phyloP scores from a whole-genome alignment of 2,888 invertebrate genomes.

The Drosophila tanythrix region DNA sequence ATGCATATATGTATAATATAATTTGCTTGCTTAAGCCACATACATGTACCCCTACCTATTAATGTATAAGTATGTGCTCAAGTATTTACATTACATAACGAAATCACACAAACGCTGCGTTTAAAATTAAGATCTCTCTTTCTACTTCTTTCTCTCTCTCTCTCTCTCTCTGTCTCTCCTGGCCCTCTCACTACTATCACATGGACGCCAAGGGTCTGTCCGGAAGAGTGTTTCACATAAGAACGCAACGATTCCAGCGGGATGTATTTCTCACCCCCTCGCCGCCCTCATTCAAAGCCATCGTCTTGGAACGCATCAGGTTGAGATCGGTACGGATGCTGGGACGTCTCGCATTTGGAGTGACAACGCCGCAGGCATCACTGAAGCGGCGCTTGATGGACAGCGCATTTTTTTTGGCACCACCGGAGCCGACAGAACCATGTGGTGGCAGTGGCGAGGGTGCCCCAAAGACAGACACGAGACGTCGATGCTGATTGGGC shows the following conservation, averaged over 20 bases:
- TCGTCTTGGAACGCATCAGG: constrained; percentile 94
- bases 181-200: constrained; percentile 67
- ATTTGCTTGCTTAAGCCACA: constrained; percentile 20
- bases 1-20: constrained; percentile 43
- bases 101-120: constrained; percentile 76
- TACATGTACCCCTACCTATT: constrained; percentile 6
- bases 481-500: constrained; percentile 93
- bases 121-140: constrained; percentile 65
- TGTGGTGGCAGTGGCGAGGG: constrained; percentile 91
- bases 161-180: neutral
- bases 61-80: constrained; percentile 27
- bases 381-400: constrained; percentile 93
- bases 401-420: constrained; percentile 90
- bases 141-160: neutral
- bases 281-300: constrained; percentile 89
- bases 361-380: constrained; percentile 94
- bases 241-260: constrained; percentile 77
- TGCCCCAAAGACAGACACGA: constrained; percentile 91
- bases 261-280: constrained; percentile 86
- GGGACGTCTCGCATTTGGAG: constrained; percentile 94
- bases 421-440: constrained; percentile 87
- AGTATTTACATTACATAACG: constrained; percentile 67
- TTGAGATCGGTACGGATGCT: constrained; percentile 95
- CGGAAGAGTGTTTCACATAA: constrained; percentile 66
- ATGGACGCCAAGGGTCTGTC: constrained; percentile 38